Evolutionary conservation across 2,888 invertebrate species (phyloP).

Genomic region (Lasioglossum lativentre): DNA sequence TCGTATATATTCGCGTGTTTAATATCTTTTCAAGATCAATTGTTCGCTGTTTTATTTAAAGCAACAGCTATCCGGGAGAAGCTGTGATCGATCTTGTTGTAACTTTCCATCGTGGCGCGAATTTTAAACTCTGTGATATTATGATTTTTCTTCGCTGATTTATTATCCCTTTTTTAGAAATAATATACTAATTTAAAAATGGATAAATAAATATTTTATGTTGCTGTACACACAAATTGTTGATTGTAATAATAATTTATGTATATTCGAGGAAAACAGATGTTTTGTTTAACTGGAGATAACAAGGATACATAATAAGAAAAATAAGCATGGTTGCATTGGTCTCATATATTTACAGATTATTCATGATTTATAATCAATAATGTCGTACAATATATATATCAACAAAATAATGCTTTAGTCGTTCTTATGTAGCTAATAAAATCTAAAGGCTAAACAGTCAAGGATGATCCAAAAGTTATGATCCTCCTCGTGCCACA

Average conservation of each 20-base stretch:
- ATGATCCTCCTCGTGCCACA: constrained; percentile 52
- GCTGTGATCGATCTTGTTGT: constrained; percentile 15
- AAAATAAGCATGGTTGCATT: constrained; percentile 59
- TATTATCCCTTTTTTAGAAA: neutral
- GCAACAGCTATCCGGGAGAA: neutral
- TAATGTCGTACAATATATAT: constrained; percentile 76
- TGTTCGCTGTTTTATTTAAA: neutral
- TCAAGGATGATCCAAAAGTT: constrained; percentile 75
- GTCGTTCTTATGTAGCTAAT: constrained; percentile 74
- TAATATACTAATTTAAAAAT: neutral
- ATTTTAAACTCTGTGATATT: constrained; percentile 27
- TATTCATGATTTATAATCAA: constrained; percentile 75
- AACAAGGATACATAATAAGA: constrained; percentile 15
- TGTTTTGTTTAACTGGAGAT: neutral
- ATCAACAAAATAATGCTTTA: constrained; percentile 78
- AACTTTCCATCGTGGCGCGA: constrained; percentile 34
- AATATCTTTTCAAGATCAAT: neutral
- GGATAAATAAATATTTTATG: no score
- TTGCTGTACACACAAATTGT: no score
- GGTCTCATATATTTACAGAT: constrained; percentile 79
- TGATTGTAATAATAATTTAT: neutral
- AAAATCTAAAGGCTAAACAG: constrained; percentile 79
- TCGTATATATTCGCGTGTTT: no score
- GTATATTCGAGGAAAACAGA: neutral
- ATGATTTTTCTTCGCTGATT: neutral